Conservation (phyloP, 2,888 invertebrate genomes). For the Melieria crassipennis region DNA sequence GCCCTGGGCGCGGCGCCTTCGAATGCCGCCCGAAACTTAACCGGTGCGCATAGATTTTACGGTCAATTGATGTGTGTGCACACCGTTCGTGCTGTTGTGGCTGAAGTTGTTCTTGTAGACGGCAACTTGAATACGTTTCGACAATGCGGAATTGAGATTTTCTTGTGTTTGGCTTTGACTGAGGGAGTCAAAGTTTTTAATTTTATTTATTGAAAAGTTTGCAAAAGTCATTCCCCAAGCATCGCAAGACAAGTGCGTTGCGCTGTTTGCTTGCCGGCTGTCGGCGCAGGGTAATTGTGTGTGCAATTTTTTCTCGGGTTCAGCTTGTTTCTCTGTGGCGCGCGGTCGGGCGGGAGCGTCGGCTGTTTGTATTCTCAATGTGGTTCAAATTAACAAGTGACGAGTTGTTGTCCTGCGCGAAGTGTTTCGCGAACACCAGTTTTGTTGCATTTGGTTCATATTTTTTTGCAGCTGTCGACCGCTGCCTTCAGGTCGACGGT, state of each 20-base stretch:
- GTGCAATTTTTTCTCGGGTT: too few relatives aligned
- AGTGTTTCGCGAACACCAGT: too few relatives aligned
- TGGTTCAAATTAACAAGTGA: too few relatives aligned
- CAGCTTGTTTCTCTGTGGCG: too few relatives aligned
- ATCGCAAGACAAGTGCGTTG: constrained; percentile 1
- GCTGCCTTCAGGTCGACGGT: neutral
- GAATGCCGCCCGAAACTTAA: constrained; percentile 19
- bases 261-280: too few relatives aligned
- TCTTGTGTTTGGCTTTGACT: constrained; percentile 9
- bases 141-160: constrained; percentile 20
- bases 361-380: too few relatives aligned
- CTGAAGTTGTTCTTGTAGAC: neutral
- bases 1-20: neutral
- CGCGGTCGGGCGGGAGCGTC: too few relatives aligned
- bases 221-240: neutral
- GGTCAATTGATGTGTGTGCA: constrained; percentile 28
- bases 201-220: constrained; percentile 35
- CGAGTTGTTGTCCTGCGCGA: too few relatives aligned
- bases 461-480: too few relatives aligned
- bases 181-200: constrained; percentile 31
- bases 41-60: constrained; percentile 25
- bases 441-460: too few relatives aligned
- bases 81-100: neutral
- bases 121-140: constrained; percentile 3
- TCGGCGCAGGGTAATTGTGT: too few relatives aligned